These are phyloP conservation scores for Oophaga pumilio DNA, from an alignment of 2,113 vertebrate genomes.

Conservation along the genomic window DNA sequence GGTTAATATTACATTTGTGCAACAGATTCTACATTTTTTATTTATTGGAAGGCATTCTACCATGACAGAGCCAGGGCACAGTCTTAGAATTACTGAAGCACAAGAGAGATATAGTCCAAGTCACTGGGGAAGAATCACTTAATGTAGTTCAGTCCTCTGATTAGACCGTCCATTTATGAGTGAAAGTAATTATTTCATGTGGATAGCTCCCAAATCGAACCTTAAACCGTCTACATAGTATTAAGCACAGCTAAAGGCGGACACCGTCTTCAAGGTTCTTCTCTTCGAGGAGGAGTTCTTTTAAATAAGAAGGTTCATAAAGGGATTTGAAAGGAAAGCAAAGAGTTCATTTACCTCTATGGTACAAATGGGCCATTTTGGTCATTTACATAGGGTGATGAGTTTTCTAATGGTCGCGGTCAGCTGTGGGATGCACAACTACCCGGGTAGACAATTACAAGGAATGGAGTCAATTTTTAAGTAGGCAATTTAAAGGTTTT, in stretches of 20 bases:
- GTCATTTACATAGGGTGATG: background rate
- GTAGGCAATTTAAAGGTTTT: background rate
- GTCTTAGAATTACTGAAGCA: conserved; percentile 76
- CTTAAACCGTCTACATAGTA: conserved; percentile 48
- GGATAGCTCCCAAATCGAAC: conserved; percentile 50
- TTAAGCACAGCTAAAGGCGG: conserved; percentile 48
- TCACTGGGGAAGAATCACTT: conserved; percentile 61
- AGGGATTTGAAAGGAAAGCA: conserved; percentile 24
- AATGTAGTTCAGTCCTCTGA: conserved; percentile 67
- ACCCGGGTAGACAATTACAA: background rate
- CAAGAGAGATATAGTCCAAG: conserved; percentile 63
- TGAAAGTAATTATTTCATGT: conserved; percentile 67
- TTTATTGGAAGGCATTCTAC: conserved; percentile 83
- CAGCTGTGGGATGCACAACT: background rate
- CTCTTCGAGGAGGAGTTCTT: background rate
- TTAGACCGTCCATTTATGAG: conserved; percentile 66
- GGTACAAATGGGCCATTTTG: background rate
- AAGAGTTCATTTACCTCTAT: background rate
- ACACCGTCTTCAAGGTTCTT: conserved; percentile 37
- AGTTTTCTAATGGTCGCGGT: background rate
- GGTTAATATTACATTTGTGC: conserved; percentile 83
- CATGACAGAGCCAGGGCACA: conserved; percentile 74
- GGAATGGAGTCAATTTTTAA: background rate
- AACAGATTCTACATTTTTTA: conserved; percentile 80
- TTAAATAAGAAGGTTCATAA: conserved; percentile 6